Evolutionary conservation across 2,113 vertebrate species (phyloP).

Genomic region (Albula glossodonta): DNA sequence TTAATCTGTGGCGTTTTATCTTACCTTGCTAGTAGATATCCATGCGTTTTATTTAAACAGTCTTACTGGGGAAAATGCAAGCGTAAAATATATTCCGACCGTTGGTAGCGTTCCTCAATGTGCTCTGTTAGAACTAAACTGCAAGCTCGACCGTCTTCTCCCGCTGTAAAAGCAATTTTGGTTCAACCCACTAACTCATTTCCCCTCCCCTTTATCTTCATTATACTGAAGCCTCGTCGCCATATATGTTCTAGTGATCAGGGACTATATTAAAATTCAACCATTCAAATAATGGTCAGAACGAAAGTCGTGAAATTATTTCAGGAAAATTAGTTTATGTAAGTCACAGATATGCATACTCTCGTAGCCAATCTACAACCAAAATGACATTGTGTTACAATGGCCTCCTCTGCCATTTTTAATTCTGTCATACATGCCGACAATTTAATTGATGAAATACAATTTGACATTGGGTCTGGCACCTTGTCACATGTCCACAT

Average conservation of each 20-base stretch:
- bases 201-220: neutral
- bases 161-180: neutral
- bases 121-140: neutral
- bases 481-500: neutral
- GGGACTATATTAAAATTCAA: neutral
- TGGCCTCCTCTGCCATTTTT: neutral
- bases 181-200: slow-evolving; percentile 8
- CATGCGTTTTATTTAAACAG: neutral
- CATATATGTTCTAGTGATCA: neutral
- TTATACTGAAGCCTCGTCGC: neutral
- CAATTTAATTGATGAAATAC: neutral
- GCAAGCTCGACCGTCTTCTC: neutral
- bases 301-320: neutral
- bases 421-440: neutral
- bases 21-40: neutral
- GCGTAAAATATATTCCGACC: neutral
- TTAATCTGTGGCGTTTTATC: neutral
- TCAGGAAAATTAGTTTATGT: neutral
- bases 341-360: too few species aligned
- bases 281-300: neutral
- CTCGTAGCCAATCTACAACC: too few species aligned
- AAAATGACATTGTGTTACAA: neutral
- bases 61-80: neutral
- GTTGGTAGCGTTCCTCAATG: neutral
- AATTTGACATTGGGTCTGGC: neutral